These are phyloP conservation scores for Berghia stephanieae DNA, from an alignment of 1,140 invertebrate species.

Conservation along the genomic window DNA sequence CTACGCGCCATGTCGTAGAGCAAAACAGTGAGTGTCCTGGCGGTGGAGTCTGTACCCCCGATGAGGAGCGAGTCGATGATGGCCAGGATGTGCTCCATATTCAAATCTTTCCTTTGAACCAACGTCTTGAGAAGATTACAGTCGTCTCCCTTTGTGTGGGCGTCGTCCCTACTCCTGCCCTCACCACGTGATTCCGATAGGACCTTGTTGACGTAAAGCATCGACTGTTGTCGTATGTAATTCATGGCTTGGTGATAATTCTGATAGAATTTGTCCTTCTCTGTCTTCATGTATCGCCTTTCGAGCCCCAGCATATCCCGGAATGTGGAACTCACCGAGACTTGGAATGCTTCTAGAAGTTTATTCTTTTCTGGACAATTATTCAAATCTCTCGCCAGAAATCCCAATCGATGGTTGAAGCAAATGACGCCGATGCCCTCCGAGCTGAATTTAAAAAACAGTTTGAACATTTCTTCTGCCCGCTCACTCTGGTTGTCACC, in stretches of 20 bases:
- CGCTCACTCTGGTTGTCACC: neutral
- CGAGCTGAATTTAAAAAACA: constrained; percentile 20
- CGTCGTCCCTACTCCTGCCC: neutral
- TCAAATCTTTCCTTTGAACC: neutral
- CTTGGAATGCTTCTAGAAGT: constrained; percentile 11
- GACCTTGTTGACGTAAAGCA: constrained; percentile 6
- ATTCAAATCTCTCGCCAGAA: neutral
- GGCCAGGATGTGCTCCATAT: constrained; percentile 12
- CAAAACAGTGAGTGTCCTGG: constrained; percentile 18
- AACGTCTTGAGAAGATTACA: constrained; percentile 21
- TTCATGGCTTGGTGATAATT: constrained; percentile 11
- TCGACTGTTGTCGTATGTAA: neutral
- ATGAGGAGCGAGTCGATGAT: constrained; percentile 24
- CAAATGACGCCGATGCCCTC: constrained; percentile 29
- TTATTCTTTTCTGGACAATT: neutral
- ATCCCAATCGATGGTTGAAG: constrained; percentile 25
- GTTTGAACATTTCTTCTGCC: too few relatives aligned
- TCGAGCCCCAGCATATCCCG: constrained; percentile 13
- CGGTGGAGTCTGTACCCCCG: constrained; percentile 30
- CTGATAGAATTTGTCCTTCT: constrained; percentile 3
- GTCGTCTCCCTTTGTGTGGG: neutral
- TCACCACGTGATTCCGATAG: neutral
- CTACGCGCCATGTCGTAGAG: constrained; percentile 18
- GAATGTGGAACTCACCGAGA: neutral
- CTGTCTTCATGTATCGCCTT: constrained; percentile 6